A percentile compares a stretch with the other conserved stretches of the same genome.
Evolutionary conservation across 2,888 invertebrate genomes (phyloP).

Genomic region (Saturnia japonica): DNA sequence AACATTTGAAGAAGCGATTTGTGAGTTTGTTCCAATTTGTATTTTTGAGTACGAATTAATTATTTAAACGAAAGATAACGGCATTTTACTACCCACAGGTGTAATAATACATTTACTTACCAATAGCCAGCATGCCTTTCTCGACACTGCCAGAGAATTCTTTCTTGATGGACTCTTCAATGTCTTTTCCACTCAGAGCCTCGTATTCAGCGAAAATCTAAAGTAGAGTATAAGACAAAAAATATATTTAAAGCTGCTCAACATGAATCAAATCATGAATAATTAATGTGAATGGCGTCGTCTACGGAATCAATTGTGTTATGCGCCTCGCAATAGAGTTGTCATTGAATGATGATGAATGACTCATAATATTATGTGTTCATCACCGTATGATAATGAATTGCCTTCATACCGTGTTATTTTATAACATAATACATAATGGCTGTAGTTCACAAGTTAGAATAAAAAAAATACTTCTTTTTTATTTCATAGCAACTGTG

Average conservation of each 20-base stretch:
- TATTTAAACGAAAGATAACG: too few species aligned
- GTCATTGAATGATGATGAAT: constrained; percentile 17
- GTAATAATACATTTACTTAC: too few species aligned
- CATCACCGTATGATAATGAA: not conserved
- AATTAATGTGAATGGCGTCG: constrained; percentile 34
- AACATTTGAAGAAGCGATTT: too few species aligned
- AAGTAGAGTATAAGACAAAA: constrained; percentile 31
- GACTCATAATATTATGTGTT: constrained; percentile 12
- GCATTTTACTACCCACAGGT: too few species aligned
- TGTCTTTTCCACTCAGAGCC: constrained; percentile 89
- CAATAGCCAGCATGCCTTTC: constrained; percentile 93
- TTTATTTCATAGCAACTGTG: too few species aligned
- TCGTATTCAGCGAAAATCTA: constrained; percentile 93
- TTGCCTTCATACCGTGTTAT: not conserved
- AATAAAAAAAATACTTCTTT: too few species aligned
- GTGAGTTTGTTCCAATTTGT: too few species aligned
- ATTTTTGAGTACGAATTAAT: too few species aligned
- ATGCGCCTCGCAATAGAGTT: constrained; percentile 29
- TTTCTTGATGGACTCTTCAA: constrained; percentile 91
- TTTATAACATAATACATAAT: not conserved
- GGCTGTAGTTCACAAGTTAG: not conserved
- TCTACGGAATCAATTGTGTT: constrained; percentile 31
- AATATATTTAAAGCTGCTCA: constrained; percentile 11
- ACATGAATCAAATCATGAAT: constrained; percentile 31
- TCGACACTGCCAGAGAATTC: constrained; percentile 94